phyloP scores from a whole-genome alignment of 2,113 vertebrate genomes.

The Calidris pygmaea region DNA sequence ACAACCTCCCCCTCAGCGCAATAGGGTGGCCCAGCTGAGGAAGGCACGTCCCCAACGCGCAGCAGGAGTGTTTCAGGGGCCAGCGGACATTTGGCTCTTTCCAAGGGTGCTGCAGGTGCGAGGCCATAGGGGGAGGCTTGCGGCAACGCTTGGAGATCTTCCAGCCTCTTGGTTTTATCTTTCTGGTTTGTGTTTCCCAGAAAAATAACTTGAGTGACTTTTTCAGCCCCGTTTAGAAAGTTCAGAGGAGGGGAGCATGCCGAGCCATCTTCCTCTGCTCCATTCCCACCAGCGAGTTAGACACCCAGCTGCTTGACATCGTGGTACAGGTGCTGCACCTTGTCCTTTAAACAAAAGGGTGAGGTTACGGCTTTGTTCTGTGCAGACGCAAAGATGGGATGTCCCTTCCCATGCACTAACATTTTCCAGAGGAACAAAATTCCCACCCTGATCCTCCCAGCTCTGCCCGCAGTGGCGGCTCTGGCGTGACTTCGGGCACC shows the following conservation, averaged over 20 bases:
- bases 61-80: rapidly evolving
- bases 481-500: not conserved
- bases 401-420: not conserved
- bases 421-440: not conserved
- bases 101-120: not conserved
- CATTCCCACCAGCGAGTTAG: not conserved
- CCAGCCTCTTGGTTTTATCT: not conserved
- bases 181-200: not conserved
- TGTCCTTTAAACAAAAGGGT: not conserved
- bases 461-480: rapidly evolving
- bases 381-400: not conserved
- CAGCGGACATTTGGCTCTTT: not conserved
- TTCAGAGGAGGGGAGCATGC: not conserved
- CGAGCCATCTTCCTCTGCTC: not conserved
- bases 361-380: not conserved
- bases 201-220: not conserved
- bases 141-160: not conserved
- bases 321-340: not conserved
- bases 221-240: not conserved
- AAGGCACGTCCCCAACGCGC: rapidly evolving
- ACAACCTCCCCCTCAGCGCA: too few species aligned
- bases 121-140: not conserved
- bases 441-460: rapidly evolving
- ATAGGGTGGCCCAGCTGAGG: not conserved
- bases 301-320: rapidly evolving